Evolutionary conservation across 2,888 invertebrate genomes (phyloP).

Genomic region (Scaptomyza cyrtandrae): DNA sequence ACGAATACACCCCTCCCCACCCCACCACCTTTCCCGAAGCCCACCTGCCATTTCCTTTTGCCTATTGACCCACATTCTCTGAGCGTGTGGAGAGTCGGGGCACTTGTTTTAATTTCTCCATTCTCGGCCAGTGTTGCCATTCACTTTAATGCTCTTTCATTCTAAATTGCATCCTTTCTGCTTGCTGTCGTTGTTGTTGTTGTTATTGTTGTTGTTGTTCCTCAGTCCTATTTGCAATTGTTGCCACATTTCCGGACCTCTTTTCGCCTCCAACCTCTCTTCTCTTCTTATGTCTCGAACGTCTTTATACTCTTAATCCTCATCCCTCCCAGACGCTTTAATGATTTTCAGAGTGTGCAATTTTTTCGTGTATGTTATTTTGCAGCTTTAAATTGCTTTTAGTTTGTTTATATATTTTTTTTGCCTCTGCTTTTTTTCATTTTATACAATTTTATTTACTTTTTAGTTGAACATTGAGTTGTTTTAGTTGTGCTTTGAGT

Average conservation of each 20-base stretch:
- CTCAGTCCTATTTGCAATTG: slow-evolving; percentile 63
- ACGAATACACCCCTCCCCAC: not conserved
- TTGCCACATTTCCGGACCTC: slow-evolving; percentile 69
- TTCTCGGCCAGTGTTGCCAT: slow-evolving; percentile 52
- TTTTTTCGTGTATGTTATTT: slow-evolving; percentile 57
- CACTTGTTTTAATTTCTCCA: slow-evolving; percentile 70
- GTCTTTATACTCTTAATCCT: slow-evolving; percentile 27
- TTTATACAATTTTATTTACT: slow-evolving; percentile 49
- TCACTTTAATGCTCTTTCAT: slow-evolving; percentile 71
- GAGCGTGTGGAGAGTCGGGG: slow-evolving; percentile 22
- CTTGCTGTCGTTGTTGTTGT: slow-evolving; percentile 26
- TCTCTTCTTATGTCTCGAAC: not conserved
- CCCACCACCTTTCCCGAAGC: not conserved
- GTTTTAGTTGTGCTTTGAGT: slow-evolving; percentile 33
- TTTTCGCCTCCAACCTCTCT: slow-evolving; percentile 30
- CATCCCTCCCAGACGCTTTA: slow-evolving; percentile 71
- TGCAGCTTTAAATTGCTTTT: slow-evolving; percentile 71
- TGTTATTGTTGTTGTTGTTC: slow-evolving; percentile 39
- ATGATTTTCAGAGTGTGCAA: slow-evolving; percentile 74
- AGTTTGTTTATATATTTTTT: slow-evolving; percentile 30
- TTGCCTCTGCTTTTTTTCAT: slow-evolving; percentile 43
- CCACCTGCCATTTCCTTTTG: slow-evolving; percentile 45
- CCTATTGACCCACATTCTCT: slow-evolving; percentile 66
- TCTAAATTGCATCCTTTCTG: slow-evolving; percentile 73
- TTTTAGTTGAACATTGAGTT: slow-evolving; percentile 41